Conservation (phyloP, 2,888 invertebrate genomes). For the Thalpophila matura region DNA sequence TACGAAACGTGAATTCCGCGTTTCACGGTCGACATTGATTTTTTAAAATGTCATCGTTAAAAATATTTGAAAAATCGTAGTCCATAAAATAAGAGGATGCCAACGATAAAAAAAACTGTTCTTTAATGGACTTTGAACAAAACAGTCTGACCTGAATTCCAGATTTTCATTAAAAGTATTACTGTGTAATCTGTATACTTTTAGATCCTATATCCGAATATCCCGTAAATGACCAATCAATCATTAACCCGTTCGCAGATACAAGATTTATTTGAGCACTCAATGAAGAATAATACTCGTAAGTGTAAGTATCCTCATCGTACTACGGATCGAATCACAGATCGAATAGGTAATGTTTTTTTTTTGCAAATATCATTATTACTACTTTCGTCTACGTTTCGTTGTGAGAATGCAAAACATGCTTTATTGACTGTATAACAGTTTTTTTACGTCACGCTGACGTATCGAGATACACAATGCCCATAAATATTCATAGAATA, state of each 20-base stretch:
- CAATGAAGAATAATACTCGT: too few relatives aligned
- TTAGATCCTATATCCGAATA: too few relatives aligned
- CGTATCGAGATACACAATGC: constrained; percentile 49
- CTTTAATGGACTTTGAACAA: not conserved
- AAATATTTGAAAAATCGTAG: not conserved
- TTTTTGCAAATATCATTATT: constrained; percentile 23
- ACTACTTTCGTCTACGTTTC: constrained; percentile 26
- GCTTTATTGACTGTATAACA: constrained; percentile 51
- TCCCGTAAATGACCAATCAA: too few relatives aligned
- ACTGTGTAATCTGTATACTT: too few relatives aligned
- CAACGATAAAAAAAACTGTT: not conserved
- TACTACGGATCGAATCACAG: too few relatives aligned
- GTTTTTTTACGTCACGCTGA: constrained; percentile 58
- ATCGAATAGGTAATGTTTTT: too few relatives aligned
- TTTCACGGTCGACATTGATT: constrained; percentile 2
- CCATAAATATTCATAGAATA: constrained; percentile 55
- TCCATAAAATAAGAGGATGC: not conserved
- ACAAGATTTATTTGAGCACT: too few relatives aligned
- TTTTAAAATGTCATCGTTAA: constrained; percentile 25
- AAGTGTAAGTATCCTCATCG: too few relatives aligned
- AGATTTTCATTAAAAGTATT: too few relatives aligned
- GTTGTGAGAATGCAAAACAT: constrained; percentile 38
- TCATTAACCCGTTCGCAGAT: not conserved
- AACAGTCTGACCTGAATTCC: not conserved
- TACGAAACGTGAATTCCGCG: constrained; percentile 19